Evolutionary conservation across 2,888 invertebrate species (phyloP).

Genomic region (Noctua janthina): DNA sequence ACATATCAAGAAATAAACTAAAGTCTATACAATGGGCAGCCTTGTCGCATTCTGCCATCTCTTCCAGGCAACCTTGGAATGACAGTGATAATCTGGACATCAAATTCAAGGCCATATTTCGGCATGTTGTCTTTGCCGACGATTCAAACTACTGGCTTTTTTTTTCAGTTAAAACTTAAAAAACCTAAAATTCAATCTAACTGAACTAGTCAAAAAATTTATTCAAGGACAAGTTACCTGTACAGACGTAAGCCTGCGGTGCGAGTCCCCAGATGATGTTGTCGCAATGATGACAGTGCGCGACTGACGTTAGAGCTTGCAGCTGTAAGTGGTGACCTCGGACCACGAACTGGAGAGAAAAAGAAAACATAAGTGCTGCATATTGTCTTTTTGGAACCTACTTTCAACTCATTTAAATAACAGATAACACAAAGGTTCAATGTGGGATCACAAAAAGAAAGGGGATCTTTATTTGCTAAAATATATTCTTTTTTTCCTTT

Average conservation of each 20-base stretch:
- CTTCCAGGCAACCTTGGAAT: no score
- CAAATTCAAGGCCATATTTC: neutral
- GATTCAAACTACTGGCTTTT: neutral
- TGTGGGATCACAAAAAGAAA: neutral
- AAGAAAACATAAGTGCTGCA: no score
- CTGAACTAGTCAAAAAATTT: no score
- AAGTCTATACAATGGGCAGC: no score
- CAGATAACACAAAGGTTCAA: neutral
- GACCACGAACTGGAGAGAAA: constrained; percentile 91
- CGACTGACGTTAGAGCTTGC: constrained; percentile 96
- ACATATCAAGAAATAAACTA: no score
- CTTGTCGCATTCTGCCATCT: no score
- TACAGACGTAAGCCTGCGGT: constrained; percentile 98
- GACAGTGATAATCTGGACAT: neutral
- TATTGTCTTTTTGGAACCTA: neutral
- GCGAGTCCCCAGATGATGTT: constrained; percentile 98
- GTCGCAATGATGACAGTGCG: constrained; percentile 98
- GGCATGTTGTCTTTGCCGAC: neutral
- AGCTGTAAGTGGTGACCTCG: constrained; percentile 97
- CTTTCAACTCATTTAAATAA: neutral
- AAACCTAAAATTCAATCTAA: no score
- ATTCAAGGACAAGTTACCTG: constrained; percentile 87
- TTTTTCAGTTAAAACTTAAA: neutral
- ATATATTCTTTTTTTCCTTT: neutral
- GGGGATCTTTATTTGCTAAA: neutral